phyloP scores from a whole-genome alignment of 1,140 invertebrate genomes.

The Drosophila yakuba region DNA sequence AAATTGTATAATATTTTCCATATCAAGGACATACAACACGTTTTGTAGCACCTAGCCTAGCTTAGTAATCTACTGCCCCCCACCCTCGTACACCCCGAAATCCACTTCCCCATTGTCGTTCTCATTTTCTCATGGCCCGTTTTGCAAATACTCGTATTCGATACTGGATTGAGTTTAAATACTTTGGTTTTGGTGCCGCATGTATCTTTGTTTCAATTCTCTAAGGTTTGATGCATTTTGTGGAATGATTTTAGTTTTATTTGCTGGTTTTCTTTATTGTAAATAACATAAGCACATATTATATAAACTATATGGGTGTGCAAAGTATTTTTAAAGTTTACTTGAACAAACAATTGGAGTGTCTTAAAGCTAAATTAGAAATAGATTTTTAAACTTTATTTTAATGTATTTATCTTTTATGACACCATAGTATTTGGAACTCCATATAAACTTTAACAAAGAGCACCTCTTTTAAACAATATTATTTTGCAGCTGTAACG shows the following conservation, averaged over 20 bases:
- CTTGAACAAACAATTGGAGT: not conserved
- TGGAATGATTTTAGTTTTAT: slow-evolving; percentile 35
- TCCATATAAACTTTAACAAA: not conserved
- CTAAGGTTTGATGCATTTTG: slow-evolving; percentile 37
- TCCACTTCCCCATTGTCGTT: slow-evolving; percentile 20
- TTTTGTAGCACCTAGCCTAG: slow-evolving; percentile 36
- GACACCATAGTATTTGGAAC: not conserved
- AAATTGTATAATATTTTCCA: slow-evolving; percentile 31
- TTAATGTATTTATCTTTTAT: not conserved
- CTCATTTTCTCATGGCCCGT: slow-evolving; percentile 31
- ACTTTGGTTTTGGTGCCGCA: slow-evolving; percentile 43
- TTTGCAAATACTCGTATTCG: slow-evolving; percentile 6
- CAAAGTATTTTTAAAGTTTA: not conserved
- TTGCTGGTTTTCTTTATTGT: slow-evolving; percentile 23
- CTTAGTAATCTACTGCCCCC: slow-evolving; percentile 37
- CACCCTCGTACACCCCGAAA: slow-evolving; percentile 2
- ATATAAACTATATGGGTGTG: not conserved
- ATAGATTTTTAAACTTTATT: too few relatives aligned
- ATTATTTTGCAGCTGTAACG: slow-evolving; percentile 34
- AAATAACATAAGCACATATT: slow-evolving; percentile 34
- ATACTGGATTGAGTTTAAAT: slow-evolving; percentile 6
- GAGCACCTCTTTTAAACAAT: not conserved
- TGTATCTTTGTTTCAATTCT: slow-evolving; percentile 15
- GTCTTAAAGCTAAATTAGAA: not conserved
- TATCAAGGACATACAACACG: slow-evolving; percentile 23